Percentiles rank a stretch among this genome's conserved stretches.
These are phyloP conservation scores for Lithophane ornitopus DNA, from an alignment of 2,888 invertebrate species.

Conservation along the genomic window DNA sequence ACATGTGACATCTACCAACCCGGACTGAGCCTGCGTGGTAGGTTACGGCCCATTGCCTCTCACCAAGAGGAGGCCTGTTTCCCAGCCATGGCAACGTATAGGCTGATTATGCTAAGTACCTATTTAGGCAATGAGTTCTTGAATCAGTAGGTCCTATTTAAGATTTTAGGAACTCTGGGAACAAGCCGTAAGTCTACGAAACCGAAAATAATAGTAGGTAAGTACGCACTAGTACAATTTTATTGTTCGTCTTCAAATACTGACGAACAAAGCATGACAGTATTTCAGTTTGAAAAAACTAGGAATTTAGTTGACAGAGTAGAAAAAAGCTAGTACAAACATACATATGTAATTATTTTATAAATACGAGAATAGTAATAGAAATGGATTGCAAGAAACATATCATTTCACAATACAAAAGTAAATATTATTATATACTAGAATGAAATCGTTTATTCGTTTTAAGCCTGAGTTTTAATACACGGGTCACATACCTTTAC, in stretches of 20 bases:
- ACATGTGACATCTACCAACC: too few species aligned
- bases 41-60: too few species aligned
- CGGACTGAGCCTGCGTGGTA: too few species aligned
- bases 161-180: neutral
- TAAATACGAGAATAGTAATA: neutral
- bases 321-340: neutral
- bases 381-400: neutral
- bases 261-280: neutral
- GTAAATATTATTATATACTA: neutral
- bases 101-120: too few species aligned
- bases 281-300: neutral
- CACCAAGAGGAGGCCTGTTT: too few species aligned
- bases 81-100: too few species aligned
- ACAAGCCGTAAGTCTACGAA: neutral
- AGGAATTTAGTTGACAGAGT: constrained; percentile 1
- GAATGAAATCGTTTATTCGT: neutral
- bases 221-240: neutral
- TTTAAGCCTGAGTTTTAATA: neutral
- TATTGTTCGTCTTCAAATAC: neutral
- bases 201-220: neutral
- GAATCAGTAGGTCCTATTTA: neutral
- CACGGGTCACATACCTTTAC: neutral
- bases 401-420: neutral
- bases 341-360: neutral
- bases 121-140: neutral